A percentile compares a stretch with the other conserved stretches of the same genome.
These are phyloP conservation scores for Falco concolor DNA, from an alignment of 2,797 vertebrate genomes.

Conservation along the genomic window DNA sequence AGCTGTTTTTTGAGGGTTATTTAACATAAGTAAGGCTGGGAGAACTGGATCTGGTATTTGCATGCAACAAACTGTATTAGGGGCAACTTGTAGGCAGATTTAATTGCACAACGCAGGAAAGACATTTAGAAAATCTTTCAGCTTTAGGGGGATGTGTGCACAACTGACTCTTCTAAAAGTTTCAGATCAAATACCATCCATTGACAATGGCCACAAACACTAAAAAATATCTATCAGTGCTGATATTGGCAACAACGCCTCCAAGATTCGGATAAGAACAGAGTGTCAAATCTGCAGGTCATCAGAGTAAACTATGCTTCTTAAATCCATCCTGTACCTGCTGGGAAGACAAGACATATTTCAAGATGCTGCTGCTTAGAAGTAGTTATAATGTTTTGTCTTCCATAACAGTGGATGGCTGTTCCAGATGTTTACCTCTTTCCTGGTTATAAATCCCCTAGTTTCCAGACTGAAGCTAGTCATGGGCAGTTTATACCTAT, in stretches of 20 bases:
- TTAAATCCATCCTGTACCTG: background rate
- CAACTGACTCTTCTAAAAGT: background rate
- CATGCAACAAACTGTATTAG: conserved; percentile 24
- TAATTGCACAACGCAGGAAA: conserved; percentile 3
- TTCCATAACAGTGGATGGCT: background rate
- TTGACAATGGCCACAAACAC: conserved; percentile 2
- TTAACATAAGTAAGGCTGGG: conserved; percentile 36
- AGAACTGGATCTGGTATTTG: conserved; percentile 35
- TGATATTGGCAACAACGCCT: background rate
- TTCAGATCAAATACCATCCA: background rate
- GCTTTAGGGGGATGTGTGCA: background rate
- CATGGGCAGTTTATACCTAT: background rate
- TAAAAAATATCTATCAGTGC: conserved; percentile 15
- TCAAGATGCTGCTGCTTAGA: background rate
- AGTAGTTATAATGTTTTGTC: conserved; percentile 6
- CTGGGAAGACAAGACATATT: background rate
- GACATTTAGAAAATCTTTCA: background rate
- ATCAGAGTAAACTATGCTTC: background rate
- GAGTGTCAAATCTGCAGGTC: background rate
- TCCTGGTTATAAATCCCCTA: conserved; percentile 30
- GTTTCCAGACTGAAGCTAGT: background rate
- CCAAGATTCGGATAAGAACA: background rate
- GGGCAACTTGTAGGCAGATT: conserved; percentile 10
- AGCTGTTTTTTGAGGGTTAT: conserved; percentile 25
- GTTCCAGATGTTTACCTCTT: conserved; percentile 8